Evolutionary conservation across 2,888 invertebrate genomes (phyloP).

Genomic region (Caenorhabditis japonica): DNA sequence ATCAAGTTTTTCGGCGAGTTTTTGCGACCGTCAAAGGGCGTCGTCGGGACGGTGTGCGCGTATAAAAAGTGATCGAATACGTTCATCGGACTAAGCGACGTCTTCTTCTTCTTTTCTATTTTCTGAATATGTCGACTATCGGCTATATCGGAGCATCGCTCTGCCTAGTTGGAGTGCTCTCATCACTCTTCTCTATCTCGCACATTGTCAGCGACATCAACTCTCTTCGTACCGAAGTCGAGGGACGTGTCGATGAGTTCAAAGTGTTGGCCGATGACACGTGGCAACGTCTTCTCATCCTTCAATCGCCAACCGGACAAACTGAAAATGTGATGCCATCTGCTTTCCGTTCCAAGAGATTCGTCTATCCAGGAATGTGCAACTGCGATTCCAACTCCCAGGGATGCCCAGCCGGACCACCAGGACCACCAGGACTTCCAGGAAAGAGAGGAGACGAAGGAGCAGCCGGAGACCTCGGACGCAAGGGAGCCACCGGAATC

Average conservation of each 20-base stretch:
- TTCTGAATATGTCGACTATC: constrained; percentile 46
- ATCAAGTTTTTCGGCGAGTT: constrained; percentile 40
- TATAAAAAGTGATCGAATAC: constrained; percentile 24
- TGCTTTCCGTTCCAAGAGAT: constrained; percentile 57
- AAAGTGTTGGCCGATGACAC: constrained; percentile 63
- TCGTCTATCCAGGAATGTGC: constrained; percentile 64
- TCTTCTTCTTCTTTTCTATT: too few relatives aligned
- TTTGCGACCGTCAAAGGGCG: constrained; percentile 22
- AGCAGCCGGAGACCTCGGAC: constrained; percentile 54
- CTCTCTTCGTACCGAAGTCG: constrained; percentile 60
- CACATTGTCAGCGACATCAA: constrained; percentile 65
- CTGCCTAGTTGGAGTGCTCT: constrained; percentile 56
- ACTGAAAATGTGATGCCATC: constrained; percentile 60
- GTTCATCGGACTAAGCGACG: background rate
- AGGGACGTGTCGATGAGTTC: constrained; percentile 58
- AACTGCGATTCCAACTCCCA: constrained; percentile 58
- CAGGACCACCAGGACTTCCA: constrained; percentile 64
- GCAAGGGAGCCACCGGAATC: constrained; percentile 60
- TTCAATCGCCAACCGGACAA: constrained; percentile 62
- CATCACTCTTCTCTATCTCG: constrained; percentile 58
- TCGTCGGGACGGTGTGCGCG: background rate
- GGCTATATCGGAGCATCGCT: constrained; percentile 56
- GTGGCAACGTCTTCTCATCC: constrained; percentile 64
- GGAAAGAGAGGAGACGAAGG: constrained; percentile 64
- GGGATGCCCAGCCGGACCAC: constrained; percentile 67